Evolutionary conservation across 2,888 invertebrate species (phyloP).

Genomic region (Lasius platythorax): DNA sequence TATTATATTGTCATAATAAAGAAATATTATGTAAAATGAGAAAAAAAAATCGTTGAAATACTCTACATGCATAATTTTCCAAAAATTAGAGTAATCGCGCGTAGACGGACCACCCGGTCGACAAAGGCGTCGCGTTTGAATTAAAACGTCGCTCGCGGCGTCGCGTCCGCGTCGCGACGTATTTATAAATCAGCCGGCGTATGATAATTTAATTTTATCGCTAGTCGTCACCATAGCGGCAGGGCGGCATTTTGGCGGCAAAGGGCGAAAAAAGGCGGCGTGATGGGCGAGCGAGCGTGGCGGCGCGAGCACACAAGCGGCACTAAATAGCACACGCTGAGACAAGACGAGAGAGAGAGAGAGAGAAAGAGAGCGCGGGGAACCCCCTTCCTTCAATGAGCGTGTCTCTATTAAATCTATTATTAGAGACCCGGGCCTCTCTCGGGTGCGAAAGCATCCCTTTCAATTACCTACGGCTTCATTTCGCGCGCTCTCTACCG

Average conservation of each 20-base stretch:
- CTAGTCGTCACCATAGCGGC: conserved; percentile 55
- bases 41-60: not conserved
- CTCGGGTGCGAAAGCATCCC: conserved; percentile 81
- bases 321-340: conserved; percentile 69
- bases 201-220: conserved; percentile 58
- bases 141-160: conserved; percentile 41
- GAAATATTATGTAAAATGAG: not conserved
- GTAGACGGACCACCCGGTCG: conserved; percentile 26
- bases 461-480: conserved; percentile 83
- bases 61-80: not conserved
- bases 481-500: conserved; percentile 69
- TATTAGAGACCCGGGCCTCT: conserved; percentile 78
- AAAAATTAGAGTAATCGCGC: not conserved
- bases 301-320: conserved; percentile 89
- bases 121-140: conserved; percentile 38
- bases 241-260: conserved; percentile 58
- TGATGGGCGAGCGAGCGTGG: conserved; percentile 91
- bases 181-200: conserved; percentile 54
- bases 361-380: conserved; percentile 40
- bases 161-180: conserved; percentile 34
- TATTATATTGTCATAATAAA: not conserved
- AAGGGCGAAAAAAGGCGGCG: conserved; percentile 48
- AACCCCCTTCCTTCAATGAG: conserved; percentile 84
- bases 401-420: conserved; percentile 86
- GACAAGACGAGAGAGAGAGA: not conserved